These are phyloP conservation scores for Acanthoscelides obtectus DNA, from an alignment of 2,888 invertebrate genomes.

Conservation along the genomic window DNA sequence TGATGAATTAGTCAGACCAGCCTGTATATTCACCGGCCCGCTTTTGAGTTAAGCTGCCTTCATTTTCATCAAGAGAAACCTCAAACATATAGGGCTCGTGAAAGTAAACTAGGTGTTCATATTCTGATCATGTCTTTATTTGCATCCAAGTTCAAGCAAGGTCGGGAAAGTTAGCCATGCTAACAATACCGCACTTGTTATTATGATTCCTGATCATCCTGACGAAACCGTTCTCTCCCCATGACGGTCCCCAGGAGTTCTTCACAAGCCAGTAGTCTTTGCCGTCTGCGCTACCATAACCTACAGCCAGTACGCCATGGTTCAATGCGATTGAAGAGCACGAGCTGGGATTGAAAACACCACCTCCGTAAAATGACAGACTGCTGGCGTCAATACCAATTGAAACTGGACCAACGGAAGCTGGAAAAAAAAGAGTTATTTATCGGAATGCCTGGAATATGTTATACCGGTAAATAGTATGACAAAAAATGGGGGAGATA, in stretches of 20 bases:
- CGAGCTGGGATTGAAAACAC: conserved; percentile 70
- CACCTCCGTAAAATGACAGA: conserved; percentile 76
- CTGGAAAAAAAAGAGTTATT: conserved; percentile 55
- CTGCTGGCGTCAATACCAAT: conserved; percentile 85
- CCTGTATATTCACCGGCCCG: no score
- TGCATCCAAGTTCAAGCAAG: not conserved
- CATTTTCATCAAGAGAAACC: not conserved
- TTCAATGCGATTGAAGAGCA: conserved; percentile 63
- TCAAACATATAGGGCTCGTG: not conserved
- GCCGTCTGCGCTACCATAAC: conserved; percentile 59
- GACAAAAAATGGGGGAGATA: no score
- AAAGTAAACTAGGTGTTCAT: not conserved
- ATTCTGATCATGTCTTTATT: not conserved
- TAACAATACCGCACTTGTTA: not conserved
- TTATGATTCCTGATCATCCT: conserved; percentile 25
- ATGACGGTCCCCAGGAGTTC: conserved; percentile 56
- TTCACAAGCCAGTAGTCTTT: conserved; percentile 63
- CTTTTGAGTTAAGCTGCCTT: no score
- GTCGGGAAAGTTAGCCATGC: not conserved
- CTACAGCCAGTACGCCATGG: conserved; percentile 75
- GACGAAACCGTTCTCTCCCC: conserved; percentile 36
- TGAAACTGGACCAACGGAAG: conserved; percentile 77
- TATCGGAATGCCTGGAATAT: no score
- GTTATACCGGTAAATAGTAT: no score
- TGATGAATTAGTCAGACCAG: no score